These are phyloP conservation scores for Chionomys nivalis DNA, from an alignment of 2,113 vertebrate genomes.

Conservation along the genomic window DNA sequence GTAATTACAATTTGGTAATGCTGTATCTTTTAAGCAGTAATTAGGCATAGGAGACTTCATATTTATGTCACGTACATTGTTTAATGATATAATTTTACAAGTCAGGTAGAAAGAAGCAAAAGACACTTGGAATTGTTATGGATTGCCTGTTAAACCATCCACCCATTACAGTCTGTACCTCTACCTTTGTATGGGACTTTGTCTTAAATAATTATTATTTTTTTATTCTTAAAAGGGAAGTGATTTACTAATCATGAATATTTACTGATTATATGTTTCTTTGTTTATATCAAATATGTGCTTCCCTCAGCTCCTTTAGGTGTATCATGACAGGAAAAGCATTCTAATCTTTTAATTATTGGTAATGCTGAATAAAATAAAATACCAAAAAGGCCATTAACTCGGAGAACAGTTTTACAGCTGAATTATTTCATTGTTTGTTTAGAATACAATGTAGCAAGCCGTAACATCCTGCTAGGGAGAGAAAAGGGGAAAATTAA, in stretches of 20 bases:
- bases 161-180: not conserved
- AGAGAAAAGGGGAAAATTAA: conserved; percentile 46
- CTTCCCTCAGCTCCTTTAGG: not conserved
- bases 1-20: not conserved
- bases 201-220: conserved; percentile 4
- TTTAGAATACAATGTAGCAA: conserved; percentile 71
- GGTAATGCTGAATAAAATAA: conserved; percentile 61
- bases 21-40: not conserved
- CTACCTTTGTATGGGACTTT: not conserved
- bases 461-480: conserved; percentile 27
- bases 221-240: not conserved
- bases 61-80: not conserved
- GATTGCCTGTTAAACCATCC: rapidly evolving
- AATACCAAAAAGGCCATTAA: conserved; percentile 30
- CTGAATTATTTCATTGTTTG: conserved; percentile 71
- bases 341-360: conserved; percentile 44
- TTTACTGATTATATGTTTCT: not conserved
- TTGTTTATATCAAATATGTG: not conserved
- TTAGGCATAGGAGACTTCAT: not conserved
- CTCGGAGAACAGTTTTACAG: conserved; percentile 35
- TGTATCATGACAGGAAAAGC: not conserved
- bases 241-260: not conserved
- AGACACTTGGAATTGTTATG: not conserved
- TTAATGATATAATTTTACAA: not conserved
- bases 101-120: not conserved